phyloP scores from a whole-genome alignment of 2,888 invertebrate species.

The Cepaea hortensis region DNA sequence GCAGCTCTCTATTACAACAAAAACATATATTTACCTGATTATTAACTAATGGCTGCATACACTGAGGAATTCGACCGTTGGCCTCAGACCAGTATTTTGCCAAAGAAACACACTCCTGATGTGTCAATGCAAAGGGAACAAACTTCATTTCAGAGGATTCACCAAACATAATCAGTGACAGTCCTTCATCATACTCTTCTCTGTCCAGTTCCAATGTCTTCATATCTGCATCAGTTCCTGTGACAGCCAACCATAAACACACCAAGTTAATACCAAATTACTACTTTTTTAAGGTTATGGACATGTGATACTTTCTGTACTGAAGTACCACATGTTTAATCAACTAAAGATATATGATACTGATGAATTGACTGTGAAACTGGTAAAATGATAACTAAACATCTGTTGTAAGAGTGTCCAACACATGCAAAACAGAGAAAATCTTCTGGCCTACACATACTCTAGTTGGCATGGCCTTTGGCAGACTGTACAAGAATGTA shows the following conservation, averaged over 20 bases:
- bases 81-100: conserved; percentile 35
- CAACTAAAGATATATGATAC: too few species aligned
- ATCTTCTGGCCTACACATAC: too few species aligned
- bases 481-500: too few species aligned
- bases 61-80: conserved; percentile 10
- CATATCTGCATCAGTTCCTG: conserved; percentile 48
- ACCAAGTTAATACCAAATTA: too few species aligned
- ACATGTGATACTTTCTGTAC: too few species aligned
- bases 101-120: conserved; percentile 27
- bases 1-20: background rate
- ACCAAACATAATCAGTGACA: conserved; percentile 33
- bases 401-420: too few species aligned
- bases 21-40: conserved; percentile 25
- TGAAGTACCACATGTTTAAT: too few species aligned
- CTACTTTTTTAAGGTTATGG: too few species aligned
- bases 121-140: conserved; percentile 36
- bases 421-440: too few species aligned
- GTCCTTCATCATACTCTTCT: conserved; percentile 22
- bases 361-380: too few species aligned
- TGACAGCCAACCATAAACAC: background rate
- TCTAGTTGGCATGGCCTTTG: too few species aligned
- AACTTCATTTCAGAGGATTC: conserved; percentile 20
- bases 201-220: conserved; percentile 29
- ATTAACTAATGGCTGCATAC: conserved; percentile 23
- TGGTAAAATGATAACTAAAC: too few species aligned